These are phyloP conservation scores for Erebia epiphron DNA, from an alignment of 2,888 invertebrate genomes.

Conservation along the genomic window DNA sequence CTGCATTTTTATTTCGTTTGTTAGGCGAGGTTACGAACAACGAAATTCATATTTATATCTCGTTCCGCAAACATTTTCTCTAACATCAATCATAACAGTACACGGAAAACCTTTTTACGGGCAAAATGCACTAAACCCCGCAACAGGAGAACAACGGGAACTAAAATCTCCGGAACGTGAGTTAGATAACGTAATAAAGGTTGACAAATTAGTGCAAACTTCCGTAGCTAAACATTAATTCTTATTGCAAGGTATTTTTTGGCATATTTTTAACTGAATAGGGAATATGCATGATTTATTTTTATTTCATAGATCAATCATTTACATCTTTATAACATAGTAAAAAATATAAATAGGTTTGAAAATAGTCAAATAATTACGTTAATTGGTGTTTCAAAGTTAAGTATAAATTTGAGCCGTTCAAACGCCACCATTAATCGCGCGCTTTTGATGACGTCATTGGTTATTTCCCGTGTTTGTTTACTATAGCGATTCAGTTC, in stretches of 20 bases:
- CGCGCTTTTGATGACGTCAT: too few relatives aligned
- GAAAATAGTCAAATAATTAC: too few relatives aligned
- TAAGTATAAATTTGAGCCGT: too few relatives aligned
- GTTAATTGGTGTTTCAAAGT: too few relatives aligned
- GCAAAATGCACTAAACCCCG: slow-evolving; percentile 32
- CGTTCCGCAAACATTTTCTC: slow-evolving; percentile 28
- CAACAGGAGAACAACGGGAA: slow-evolving; percentile 45
- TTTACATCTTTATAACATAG: too few relatives aligned
- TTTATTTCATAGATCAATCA: too few relatives aligned
- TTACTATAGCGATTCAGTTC: too few relatives aligned
- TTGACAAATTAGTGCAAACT: slow-evolving; percentile 69
- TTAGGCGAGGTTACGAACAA: neutral
- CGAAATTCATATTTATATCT: slow-evolving; percentile 23
- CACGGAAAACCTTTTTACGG: slow-evolving; percentile 58
- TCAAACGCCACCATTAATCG: too few relatives aligned
- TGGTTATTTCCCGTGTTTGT: too few relatives aligned
- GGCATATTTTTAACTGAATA: neutral
- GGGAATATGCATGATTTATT: too few relatives aligned
- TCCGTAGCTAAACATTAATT: slow-evolving; percentile 49
- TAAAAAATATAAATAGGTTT: too few relatives aligned
- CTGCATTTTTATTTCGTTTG: neutral
- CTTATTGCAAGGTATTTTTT: neutral
- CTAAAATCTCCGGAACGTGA: slow-evolving; percentile 60
- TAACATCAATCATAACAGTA: slow-evolving; percentile 51
- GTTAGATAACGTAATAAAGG: slow-evolving; percentile 68